A percentile compares a stretch with the other conserved stretches of the same genome.
These are phyloP conservation scores for Hippopotamyrus pictus DNA, from an alignment of 2,797 vertebrate species.

Conservation along the genomic window DNA sequence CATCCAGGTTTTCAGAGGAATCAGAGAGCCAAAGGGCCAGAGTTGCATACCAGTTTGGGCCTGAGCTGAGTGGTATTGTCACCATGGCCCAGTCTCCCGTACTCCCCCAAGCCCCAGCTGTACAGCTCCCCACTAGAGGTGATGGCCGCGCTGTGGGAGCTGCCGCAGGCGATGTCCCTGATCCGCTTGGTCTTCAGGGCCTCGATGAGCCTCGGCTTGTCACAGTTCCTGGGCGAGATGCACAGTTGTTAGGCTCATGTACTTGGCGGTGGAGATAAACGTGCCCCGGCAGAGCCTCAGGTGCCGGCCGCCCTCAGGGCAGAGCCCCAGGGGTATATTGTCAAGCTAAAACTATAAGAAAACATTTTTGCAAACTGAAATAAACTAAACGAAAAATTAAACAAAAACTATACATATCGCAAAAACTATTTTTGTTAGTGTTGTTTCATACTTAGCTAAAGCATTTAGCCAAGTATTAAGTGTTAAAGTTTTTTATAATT, in stretches of 20 bases:
- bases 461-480: background rate
- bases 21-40: background rate
- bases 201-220: constrained; percentile 94
- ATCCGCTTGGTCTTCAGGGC: constrained; percentile 94
- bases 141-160: constrained; percentile 94
- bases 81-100: constrained; percentile 90
- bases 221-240: constrained; percentile 79
- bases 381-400: background rate
- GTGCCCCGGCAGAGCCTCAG: background rate
- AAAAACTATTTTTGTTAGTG: no score
- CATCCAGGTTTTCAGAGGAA: background rate
- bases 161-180: constrained; percentile 93
- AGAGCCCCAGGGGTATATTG: background rate
- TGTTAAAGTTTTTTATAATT: background rate
- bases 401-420: no score
- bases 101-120: constrained; percentile 97
- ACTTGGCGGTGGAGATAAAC: background rate
- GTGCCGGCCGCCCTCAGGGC: background rate
- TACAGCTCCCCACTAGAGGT: constrained; percentile 96
- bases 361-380: background rate
- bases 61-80: constrained; percentile 96
- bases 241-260: background rate
- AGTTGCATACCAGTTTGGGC: constrained; percentile 81
- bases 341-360: background rate
- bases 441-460: no score